phyloP scores from a whole-genome alignment of 2,888 invertebrate species.

The Melikaiella ostensackeni region DNA sequence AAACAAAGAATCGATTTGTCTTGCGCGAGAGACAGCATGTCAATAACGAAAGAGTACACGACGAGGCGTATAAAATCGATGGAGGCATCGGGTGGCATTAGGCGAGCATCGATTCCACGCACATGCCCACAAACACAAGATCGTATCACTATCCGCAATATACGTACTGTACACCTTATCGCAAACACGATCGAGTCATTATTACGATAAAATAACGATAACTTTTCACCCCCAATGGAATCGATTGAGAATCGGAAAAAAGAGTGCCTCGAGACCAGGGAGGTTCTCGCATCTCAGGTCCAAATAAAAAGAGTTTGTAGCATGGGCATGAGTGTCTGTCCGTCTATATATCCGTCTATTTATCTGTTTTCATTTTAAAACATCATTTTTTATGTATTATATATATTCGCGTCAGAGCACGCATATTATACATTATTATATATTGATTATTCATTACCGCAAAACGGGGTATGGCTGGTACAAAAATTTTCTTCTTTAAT shows the following conservation, averaged over 20 bases:
- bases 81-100: constrained; percentile 1
- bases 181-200: constrained; percentile 42
- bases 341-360: constrained; percentile 62
- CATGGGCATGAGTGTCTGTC: constrained; percentile 70
- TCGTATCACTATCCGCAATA: constrained; percentile 40
- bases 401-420: constrained; percentile 47
- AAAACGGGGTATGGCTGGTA: neutral
- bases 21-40: constrained; percentile 7
- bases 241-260: constrained; percentile 26
- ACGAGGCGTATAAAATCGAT: constrained; percentile 25
- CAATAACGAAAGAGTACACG: constrained; percentile 24
- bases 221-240: constrained; percentile 18
- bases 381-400: neutral
- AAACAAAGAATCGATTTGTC: constrained; percentile 32
- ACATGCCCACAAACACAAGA: constrained; percentile 42
- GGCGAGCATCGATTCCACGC: constrained; percentile 11
- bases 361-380: constrained; percentile 42
- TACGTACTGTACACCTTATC: constrained; percentile 7
- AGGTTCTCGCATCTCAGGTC: constrained; percentile 58
- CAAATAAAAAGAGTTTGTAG: constrained; percentile 62
- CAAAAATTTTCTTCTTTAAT: neutral
- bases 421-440: constrained; percentile 40
- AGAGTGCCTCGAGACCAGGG: constrained; percentile 55
- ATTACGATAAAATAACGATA: neutral
- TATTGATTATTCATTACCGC: neutral